Percentiles rank a stretch among this genome's conserved stretches.
Evolutionary conservation across 2,888 invertebrate species (phyloP).

Genomic region (Caradrina kadenii): DNA sequence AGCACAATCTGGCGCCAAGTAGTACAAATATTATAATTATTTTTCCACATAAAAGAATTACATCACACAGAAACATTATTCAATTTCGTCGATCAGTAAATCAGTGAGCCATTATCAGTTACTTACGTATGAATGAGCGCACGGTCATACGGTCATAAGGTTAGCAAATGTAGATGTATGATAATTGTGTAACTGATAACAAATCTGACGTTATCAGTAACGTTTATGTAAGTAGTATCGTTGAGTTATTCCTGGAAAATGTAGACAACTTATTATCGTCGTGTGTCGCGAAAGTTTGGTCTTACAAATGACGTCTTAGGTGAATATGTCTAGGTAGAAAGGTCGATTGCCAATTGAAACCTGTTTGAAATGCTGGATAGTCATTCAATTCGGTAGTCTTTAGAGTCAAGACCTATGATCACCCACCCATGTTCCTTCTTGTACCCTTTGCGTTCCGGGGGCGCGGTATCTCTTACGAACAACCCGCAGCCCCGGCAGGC

Average conservation of each 20-base stretch:
- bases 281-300: background rate
- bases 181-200: conserved; percentile 43
- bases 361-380: conserved; percentile 1
- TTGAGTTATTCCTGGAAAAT: conserved; percentile 5
- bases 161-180: conserved; percentile 27
- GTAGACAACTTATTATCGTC: background rate
- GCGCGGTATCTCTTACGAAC: no score
- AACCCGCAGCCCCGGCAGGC: no score
- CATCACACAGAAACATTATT: conserved; percentile 34
- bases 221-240: conserved; percentile 8
- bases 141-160: conserved; percentile 46
- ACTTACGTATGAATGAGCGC: conserved; percentile 41
- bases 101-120: conserved; percentile 24
- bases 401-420: no score
- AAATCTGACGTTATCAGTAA: conserved; percentile 30
- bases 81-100: conserved; percentile 2
- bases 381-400: no score
- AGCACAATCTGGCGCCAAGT: background rate
- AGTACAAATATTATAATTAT: no score
- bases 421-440: no score
- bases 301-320: background rate
- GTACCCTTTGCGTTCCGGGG: no score
- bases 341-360: conserved; percentile 4
- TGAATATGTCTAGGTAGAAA: background rate
- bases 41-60: conserved; percentile 4